Conservation (phyloP, 2,113 vertebrate genomes). For the Piaya cayana region DNA sequence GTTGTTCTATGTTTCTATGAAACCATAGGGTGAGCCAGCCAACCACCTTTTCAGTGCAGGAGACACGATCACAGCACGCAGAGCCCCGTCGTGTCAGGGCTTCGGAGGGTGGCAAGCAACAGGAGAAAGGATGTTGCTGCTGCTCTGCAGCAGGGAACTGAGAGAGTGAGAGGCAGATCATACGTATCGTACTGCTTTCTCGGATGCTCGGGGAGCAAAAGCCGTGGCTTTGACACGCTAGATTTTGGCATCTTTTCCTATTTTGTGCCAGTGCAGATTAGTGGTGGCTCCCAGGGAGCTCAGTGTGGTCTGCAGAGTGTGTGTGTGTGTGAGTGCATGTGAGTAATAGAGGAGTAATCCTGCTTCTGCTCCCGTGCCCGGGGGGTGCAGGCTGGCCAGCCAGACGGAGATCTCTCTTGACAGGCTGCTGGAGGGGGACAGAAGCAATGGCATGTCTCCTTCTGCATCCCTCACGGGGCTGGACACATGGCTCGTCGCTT, state of each 20-base stretch:
- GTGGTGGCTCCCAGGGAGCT: neutral
- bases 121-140: neutral
- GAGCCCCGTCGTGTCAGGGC: neutral
- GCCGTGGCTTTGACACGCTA: neutral
- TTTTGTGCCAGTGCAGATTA: neutral
- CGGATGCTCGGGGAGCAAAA: neutral
- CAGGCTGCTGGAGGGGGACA: slow-evolving; percentile 35
- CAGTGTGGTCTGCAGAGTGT: neutral
- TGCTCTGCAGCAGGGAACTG: neutral
- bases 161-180: neutral
- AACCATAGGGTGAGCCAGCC: neutral
- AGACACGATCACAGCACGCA: rapidly evolving
- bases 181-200: neutral
- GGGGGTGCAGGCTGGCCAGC: neutral
- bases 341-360: slow-evolving; percentile 6
- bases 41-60: neutral
- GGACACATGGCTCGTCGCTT: slow-evolving; percentile 12
- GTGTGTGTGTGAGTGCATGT: neutral
- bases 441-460: neutral
- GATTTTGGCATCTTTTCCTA: neutral
- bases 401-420: slow-evolving; percentile 58
- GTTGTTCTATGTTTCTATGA: too few species aligned
- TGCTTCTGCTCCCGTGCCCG: neutral
- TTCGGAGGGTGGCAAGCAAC: neutral
- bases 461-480: slow-evolving; percentile 2